Percentiles rank a stretch among this genome's conserved stretches.
These are phyloP conservation scores for Drosophila longiperda DNA, from an alignment of 2,888 invertebrate genomes.

Conservation along the genomic window DNA sequence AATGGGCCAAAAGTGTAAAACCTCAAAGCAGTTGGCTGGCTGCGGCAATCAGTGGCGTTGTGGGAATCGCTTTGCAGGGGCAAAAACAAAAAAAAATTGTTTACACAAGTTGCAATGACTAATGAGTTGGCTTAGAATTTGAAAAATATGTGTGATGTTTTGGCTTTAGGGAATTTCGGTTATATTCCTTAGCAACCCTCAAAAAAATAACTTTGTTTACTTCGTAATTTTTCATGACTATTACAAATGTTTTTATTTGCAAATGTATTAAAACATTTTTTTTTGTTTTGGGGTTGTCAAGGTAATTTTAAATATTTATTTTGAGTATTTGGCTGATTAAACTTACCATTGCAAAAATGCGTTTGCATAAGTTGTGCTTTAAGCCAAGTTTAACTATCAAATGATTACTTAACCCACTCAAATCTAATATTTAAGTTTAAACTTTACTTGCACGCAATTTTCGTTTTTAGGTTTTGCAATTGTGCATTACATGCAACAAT, in stretches of 20 bases:
- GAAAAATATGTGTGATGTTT: conserved; percentile 14
- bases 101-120: conserved; percentile 61
- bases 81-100: conserved; percentile 5
- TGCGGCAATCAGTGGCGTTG: conserved; percentile 66
- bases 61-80: conserved; percentile 42
- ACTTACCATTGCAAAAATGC: no score
- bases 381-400: background rate
- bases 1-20: conserved; percentile 75
- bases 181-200: conserved; percentile 6
- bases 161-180: conserved; percentile 14
- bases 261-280: background rate
- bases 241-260: background rate
- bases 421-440: background rate
- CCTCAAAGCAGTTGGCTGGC: conserved; percentile 60
- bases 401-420: background rate
- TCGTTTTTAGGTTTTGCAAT: background rate
- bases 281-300: background rate
- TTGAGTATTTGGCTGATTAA: background rate
- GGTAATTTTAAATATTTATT: no score
- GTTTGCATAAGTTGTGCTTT: background rate
- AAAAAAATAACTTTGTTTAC: conserved; percentile 1
- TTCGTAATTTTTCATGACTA: background rate
- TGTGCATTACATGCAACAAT: background rate
- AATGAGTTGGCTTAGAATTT: conserved; percentile 65
- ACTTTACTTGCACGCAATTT: background rate